These are phyloP conservation scores for Cotesia chilonis DNA, from an alignment of 1,140 invertebrate species.

Conservation along the genomic window DNA sequence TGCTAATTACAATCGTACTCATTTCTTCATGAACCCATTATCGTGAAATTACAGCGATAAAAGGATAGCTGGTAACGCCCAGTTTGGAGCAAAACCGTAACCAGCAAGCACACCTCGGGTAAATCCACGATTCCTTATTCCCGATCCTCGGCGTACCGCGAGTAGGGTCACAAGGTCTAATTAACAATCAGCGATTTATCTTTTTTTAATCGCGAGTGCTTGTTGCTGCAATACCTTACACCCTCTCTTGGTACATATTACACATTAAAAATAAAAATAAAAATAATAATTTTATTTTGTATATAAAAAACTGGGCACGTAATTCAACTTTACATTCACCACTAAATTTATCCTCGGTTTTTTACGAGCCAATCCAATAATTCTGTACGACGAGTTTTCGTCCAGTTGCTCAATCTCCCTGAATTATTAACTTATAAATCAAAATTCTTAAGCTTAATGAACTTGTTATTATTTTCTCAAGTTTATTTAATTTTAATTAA, in stretches of 20 bases:
- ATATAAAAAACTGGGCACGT: conserved; percentile 18
- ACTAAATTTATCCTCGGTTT: conserved; percentile 15
- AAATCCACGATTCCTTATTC: neutral
- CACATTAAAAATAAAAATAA: conserved; percentile 17
- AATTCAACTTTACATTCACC: conserved; percentile 32
- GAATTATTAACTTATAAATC: neutral
- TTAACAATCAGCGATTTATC: conserved; percentile 60
- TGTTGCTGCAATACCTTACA: conserved; percentile 13
- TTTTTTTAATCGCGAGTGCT: conserved; percentile 42
- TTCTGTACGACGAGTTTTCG: conserved; percentile 21
- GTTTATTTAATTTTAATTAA: too few relatives aligned
- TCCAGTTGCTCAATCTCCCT: conserved; percentile 29
- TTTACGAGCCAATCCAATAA: neutral
- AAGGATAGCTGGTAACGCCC: conserved; percentile 16
- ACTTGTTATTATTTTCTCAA: neutral
- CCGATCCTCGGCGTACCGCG: neutral
- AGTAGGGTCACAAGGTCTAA: conserved; percentile 52
- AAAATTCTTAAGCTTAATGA: neutral
- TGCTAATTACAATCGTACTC: conserved; percentile 19
- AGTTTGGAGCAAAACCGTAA: neutral
- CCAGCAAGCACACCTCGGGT: neutral
- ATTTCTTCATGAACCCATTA: conserved; percentile 12
- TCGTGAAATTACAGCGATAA: conserved; percentile 6
- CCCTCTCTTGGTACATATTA: neutral
- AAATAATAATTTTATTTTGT: neutral